A percentile compares a stretch with the other conserved stretches of the same genome.
These are phyloP conservation scores for Drosophila silvestris DNA, from an alignment of 2,888 invertebrate species.

Conservation along the genomic window DNA sequence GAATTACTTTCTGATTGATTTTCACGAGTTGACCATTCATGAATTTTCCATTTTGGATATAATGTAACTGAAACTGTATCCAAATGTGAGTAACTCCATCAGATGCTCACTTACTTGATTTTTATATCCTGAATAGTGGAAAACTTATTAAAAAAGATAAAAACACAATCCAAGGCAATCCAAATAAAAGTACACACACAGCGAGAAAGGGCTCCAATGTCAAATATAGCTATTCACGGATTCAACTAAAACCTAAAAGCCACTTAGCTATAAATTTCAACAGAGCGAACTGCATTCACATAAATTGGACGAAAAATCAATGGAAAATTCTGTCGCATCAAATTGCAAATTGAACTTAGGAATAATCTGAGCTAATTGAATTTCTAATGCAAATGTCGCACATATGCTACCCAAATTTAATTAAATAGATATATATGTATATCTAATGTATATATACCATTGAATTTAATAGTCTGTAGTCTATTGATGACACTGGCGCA, in stretches of 20 bases:
- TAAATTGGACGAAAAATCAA: conserved; percentile 8
- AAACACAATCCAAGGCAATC: not conserved
- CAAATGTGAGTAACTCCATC: not conserved
- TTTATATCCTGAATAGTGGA: not conserved
- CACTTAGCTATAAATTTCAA: not conserved
- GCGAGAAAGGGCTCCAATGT: too few species aligned
- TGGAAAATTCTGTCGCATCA: conserved; percentile 6
- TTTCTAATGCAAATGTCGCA: conserved; percentile 33
- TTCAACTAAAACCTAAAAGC: not conserved
- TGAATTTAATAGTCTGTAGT: conserved; percentile 42
- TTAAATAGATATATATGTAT: conserved; percentile 45
- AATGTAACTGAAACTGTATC: not conserved
- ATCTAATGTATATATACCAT: conserved; percentile 7
- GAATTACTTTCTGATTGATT: not conserved
- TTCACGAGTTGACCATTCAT: not conserved
- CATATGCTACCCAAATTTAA: conserved; percentile 60
- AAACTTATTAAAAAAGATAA: not conserved
- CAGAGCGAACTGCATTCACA: not conserved
- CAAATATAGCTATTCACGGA: not conserved
- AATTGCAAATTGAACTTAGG: conserved; percentile 42
- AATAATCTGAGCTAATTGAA: conserved; percentile 52
- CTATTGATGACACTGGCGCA: conserved; percentile 30
- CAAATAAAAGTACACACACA: not conserved
- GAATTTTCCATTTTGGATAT: not conserved
- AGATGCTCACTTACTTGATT: not conserved